Evolutionary conservation across 2,797 vertebrate species (phyloP).

Genomic region (Adelosebastes latens): DNA sequence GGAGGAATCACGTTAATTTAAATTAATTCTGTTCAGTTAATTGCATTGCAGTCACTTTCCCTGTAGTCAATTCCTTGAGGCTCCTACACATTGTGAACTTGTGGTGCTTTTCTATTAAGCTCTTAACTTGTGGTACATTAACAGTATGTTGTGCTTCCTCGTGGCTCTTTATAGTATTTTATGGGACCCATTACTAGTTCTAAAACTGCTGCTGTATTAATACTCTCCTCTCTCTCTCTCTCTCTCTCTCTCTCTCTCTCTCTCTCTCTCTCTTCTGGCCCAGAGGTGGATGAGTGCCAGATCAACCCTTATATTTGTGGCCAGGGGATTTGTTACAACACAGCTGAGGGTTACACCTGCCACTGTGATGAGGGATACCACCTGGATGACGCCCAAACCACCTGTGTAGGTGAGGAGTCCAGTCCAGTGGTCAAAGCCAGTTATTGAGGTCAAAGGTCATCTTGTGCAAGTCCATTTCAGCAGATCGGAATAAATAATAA

Average conservation of each 20-base stretch:
- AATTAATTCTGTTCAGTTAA: not conserved
- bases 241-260: not conserved
- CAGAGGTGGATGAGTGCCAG: conserved; percentile 96
- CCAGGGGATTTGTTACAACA: conserved; percentile 92
- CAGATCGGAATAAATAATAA: not conserved
- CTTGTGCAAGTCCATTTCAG: not conserved
- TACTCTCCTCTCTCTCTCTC: not conserved
- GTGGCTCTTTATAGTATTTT: not conserved
- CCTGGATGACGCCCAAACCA: conserved; percentile 83
- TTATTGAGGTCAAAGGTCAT: not conserved
- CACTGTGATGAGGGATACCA: conserved; percentile 89
- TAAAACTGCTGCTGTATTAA: conserved; percentile 19
- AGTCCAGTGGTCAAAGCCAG: not conserved
- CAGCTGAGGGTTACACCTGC: conserved; percentile 90
- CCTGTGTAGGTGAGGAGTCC: conserved; percentile 90
- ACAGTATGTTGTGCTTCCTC: not conserved
- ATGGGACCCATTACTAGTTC: not conserved
- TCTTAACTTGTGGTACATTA: not conserved
- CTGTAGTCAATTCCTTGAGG: not conserved
- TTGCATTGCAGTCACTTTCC: not conserved
- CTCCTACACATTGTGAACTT: not conserved
- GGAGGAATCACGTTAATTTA: not conserved
- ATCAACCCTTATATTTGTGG: conserved; percentile 94
- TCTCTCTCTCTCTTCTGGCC: conserved; percentile 33
- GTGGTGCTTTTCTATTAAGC: not conserved